Evolutionary conservation across 2,113 vertebrate species (phyloP).

Genomic region (Hipposideros armiger): DNA sequence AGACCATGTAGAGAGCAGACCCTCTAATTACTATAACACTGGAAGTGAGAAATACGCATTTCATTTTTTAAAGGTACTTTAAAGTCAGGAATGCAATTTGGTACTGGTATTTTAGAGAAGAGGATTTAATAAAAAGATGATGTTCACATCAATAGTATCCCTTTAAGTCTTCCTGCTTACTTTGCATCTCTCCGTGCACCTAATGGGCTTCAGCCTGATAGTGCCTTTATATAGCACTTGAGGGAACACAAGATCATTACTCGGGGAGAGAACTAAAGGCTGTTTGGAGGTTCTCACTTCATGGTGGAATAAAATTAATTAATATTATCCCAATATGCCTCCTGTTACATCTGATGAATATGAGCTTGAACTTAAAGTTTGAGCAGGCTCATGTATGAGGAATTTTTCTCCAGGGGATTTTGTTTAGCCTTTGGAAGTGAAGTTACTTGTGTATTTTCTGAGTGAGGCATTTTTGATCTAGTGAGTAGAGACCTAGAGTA

Average conservation of each 20-base stretch:
- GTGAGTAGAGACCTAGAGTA: not conserved
- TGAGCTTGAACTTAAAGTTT: conserved; percentile 71
- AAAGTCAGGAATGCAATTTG: conserved; percentile 73
- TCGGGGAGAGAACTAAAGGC: conserved; percentile 64
- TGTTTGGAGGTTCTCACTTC: conserved; percentile 74
- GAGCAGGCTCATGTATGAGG: conserved; percentile 30
- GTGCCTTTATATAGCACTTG: conserved; percentile 66
- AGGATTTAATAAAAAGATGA: conserved; percentile 73
- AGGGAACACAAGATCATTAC: conserved; percentile 73
- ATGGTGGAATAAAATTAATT: conserved; percentile 78
- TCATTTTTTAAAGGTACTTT: conserved; percentile 77
- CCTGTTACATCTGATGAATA: conserved; percentile 76
- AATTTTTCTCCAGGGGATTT: conserved; percentile 54
- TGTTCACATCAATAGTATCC: conserved; percentile 68
- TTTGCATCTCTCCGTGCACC: conserved; percentile 42
- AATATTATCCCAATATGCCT: conserved; percentile 76
- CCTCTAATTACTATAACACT: conserved; percentile 25
- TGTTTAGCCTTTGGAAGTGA: conserved; percentile 14
- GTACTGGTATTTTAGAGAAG: conserved; percentile 66
- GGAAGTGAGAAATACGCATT: conserved; percentile 65
- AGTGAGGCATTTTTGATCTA: conserved; percentile 38
- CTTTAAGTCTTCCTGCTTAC: conserved; percentile 70
- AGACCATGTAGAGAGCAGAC: conserved; percentile 38
- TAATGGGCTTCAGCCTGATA: conserved; percentile 68
- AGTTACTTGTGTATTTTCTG: conserved; percentile 58